These are phyloP conservation scores for Dreissena polymorpha DNA, from an alignment of 1,140 invertebrate genomes.

Conservation along the genomic window DNA sequence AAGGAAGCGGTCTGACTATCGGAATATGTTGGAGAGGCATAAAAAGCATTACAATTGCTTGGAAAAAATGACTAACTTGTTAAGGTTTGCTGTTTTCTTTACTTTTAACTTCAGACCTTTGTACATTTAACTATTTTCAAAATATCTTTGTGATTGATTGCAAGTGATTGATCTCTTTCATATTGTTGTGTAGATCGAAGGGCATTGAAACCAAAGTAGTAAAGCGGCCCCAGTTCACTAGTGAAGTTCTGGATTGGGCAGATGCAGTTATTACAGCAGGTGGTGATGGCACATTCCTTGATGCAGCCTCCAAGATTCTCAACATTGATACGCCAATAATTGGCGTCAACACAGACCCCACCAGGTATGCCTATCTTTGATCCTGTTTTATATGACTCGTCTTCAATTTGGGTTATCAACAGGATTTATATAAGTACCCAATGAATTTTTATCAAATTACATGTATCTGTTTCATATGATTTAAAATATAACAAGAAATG, in stretches of 20 bases:
- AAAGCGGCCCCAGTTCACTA: slow-evolving; percentile 86
- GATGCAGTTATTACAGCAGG: slow-evolving; percentile 97
- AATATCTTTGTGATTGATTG: no score
- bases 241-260: slow-evolving; percentile 92
- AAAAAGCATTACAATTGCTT: slow-evolving; percentile 90
- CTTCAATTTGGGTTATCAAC: no score
- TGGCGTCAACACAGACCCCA: slow-evolving; percentile 98
- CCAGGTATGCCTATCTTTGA: slow-evolving; percentile 77
- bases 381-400: no score
- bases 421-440: no score
- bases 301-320: slow-evolving; percentile 92
- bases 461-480: no score
- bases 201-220: slow-evolving; percentile 91
- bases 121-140: no score
- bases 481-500: no score
- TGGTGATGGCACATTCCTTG: slow-evolving; percentile 98
- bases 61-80: slow-evolving; percentile 83
- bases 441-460: no score
- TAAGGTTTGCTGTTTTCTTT: neutral
- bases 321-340: slow-evolving; percentile 92
- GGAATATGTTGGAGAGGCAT: slow-evolving; percentile 88
- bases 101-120: no score
- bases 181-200: slow-evolving; percentile 61
- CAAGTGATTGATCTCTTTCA: no score
- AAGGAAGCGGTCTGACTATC: slow-evolving; percentile 90